Evolutionary conservation across 2,888 invertebrate species (phyloP), one percentile per base, ranked within the genome.

Genomic region (Torymus auratus): DNA sequence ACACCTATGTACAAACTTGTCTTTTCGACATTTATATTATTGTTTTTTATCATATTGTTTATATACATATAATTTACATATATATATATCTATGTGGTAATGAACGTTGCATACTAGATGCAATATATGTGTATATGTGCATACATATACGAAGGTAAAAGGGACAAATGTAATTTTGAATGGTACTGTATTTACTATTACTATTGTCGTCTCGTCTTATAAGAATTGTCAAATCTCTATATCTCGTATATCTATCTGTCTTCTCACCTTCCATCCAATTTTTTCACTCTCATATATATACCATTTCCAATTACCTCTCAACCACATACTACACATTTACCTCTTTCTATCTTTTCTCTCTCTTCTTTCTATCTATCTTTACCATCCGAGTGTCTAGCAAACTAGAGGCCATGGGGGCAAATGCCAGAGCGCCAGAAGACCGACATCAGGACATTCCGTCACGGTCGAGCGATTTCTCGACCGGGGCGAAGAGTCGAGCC

Each of bases 401-500:
- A 61, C 61, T 14, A 20, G 41, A 74, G 68, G 5, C 13, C 3
- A n/a, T 14, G 17, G 60, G 60, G 68, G 20, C 23, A 41, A 41
- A 50, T 68, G 60, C 28, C 28, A 28, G 14, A 77, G 50, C 52
- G 61, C 65, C 20, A 68, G 70, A 67, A 70, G 73, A 70, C 53
- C 15, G 56, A 62, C 61, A 70, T 74, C 50, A 70, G 10, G 50
- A 7, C n/a, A 70, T 79, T 77, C 58, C 52, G 83, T 80, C 84
- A 82, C 88, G 87, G 82, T 87, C 86, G 88, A 88, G 88, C 89
- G 85, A 89, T 89, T 89, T 90, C 88, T 89, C 88, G 88, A 84
- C 84, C 85, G 89, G 69, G 86, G 74, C 82, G 79, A 83, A 78
- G 76, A 78, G 81, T 69, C 76, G 73, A 81, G 83, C 77, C 80